Evolutionary conservation across 2,888 invertebrate species (phyloP).

Genomic region (Theristus sp.): DNA sequence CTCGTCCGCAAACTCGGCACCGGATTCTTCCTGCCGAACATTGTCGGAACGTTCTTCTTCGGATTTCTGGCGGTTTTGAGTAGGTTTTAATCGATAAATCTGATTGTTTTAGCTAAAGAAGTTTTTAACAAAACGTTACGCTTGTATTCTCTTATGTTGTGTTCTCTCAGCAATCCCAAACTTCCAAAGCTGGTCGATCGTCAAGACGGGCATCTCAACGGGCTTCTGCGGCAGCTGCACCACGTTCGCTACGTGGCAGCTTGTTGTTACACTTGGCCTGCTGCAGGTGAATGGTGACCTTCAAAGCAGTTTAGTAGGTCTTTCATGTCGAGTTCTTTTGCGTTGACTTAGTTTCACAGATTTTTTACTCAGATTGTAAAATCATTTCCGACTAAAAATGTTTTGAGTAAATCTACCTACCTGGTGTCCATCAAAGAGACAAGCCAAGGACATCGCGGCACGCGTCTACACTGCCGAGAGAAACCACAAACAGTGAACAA

Average conservation of each 20-base stretch:
- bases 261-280: background rate
- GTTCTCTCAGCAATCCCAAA: background rate
- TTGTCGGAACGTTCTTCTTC: background rate
- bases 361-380: too few species aligned
- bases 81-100: background rate
- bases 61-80: background rate
- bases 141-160: background rate
- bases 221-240: slow-evolving; percentile 4
- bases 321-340: too few species aligned
- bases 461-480: too few species aligned
- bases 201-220: background rate
- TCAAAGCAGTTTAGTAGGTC: too few species aligned
- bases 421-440: too few species aligned
- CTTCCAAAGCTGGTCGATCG: background rate
- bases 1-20: background rate
- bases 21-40: slow-evolving; percentile 4
- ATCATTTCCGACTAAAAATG: too few species aligned
- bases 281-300: too few species aligned
- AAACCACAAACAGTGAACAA: too few species aligned
- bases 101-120: too few species aligned
- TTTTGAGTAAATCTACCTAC: too few species aligned
- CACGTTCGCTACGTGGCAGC: slow-evolving; percentile 5
- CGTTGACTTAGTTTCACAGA: too few species aligned
- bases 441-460: too few species aligned
- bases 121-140: background rate